phyloP scores from a whole-genome alignment of 2,113 vertebrate species.

The Piaya cayana region DNA sequence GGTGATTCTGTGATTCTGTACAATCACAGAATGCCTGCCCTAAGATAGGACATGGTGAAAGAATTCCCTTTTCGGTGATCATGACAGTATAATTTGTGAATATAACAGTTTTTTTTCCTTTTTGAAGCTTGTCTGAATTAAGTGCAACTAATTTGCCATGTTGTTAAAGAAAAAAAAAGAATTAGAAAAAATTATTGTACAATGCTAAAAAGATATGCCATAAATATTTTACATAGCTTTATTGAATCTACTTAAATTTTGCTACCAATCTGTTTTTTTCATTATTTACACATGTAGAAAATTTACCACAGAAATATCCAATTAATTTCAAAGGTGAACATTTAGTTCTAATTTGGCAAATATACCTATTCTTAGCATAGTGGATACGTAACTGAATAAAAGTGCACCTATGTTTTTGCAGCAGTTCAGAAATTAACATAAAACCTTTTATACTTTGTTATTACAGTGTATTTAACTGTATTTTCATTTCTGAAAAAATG shows the following conservation, averaged over 20 bases:
- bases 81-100: not conserved
- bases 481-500: not conserved
- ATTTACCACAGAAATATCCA: not conserved
- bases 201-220: not conserved
- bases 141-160: rapidly evolving
- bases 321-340: not conserved
- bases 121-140: not conserved
- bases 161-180: not conserved
- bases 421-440: not conserved
- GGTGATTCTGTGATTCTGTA: too few relatives aligned
- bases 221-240: not conserved
- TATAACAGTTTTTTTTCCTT: not conserved
- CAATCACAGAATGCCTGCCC: not conserved
- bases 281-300: not conserved
- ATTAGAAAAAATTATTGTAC: not conserved
- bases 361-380: not conserved
- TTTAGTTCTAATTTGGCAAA: not conserved
- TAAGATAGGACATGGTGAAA: not conserved
- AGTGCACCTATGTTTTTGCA: not conserved
- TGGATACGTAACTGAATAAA: not conserved
- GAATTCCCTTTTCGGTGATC: not conserved
- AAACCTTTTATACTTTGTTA: not conserved
- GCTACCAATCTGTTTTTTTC: not conserved
- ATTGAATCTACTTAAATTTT: not conserved
- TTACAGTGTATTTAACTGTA: not conserved